Conservation (phyloP, 2,888 invertebrate species). For the Euzophera pinguis region DNA sequence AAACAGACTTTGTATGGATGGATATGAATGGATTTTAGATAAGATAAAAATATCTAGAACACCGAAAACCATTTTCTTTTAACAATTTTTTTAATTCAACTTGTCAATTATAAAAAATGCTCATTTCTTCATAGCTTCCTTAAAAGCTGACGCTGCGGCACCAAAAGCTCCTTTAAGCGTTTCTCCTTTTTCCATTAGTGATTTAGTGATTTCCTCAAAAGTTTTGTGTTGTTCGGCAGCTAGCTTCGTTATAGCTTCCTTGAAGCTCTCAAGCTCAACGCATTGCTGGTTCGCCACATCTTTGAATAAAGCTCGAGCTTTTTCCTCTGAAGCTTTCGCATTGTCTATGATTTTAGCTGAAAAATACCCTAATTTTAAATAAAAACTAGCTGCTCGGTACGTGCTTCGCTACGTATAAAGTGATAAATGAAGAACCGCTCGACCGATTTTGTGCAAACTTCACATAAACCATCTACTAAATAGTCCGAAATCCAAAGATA, state of each 20-base stretch:
- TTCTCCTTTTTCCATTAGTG: neutral
- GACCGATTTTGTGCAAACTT: no score
- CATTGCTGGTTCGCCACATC: constrained; percentile 24
- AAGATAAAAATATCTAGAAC: no score
- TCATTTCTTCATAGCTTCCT: neutral
- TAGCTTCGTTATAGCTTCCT: constrained; percentile 31
- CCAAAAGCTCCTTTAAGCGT: neutral
- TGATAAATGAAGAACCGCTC: no score
- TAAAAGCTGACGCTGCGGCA: neutral
- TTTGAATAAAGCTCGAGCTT: constrained; percentile 34
- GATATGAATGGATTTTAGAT: no score
- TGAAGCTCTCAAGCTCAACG: constrained; percentile 36
- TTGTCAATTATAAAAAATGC: neutral
- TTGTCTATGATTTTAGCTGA: constrained; percentile 37
- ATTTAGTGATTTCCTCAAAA: constrained; percentile 19
- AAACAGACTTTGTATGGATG: no score
- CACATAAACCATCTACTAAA: no score
- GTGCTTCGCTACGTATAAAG: no score
- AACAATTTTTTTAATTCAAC: neutral
- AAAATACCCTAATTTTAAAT: neutral
- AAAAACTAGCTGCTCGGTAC: no score
- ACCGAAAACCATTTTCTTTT: no score
- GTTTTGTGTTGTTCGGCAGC: constrained; percentile 37
- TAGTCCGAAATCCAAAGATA: no score
- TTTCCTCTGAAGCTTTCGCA: constrained; percentile 34